These are phyloP conservation scores for Bombus superbus DNA, from an alignment of 1,140 invertebrate genomes.

Conservation along the genomic window DNA sequence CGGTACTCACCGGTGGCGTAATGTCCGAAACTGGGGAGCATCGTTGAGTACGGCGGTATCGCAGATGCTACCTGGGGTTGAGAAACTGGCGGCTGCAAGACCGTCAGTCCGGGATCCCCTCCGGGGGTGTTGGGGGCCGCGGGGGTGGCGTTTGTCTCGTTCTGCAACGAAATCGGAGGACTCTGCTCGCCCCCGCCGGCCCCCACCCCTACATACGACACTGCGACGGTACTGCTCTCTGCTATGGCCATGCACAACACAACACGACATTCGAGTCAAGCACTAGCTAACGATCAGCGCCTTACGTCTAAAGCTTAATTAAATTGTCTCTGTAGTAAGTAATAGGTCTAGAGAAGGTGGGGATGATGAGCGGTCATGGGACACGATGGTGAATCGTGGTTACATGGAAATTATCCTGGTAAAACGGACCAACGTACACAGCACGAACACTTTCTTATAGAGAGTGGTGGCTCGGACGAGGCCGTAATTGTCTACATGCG, in stretches of 20 bases:
- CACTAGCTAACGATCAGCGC: constrained; percentile 77
- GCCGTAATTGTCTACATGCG: constrained; percentile 6
- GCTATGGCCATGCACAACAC: constrained; percentile 83
- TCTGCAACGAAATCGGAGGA: constrained; percentile 85
- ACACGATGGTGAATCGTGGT: constrained; percentile 15
- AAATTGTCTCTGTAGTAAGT: constrained; percentile 36
- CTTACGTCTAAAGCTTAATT: constrained; percentile 76
- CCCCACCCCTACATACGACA: constrained; percentile 83
- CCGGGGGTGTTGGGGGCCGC: constrained; percentile 82
- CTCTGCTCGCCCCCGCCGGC: constrained; percentile 83
- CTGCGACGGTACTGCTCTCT: constrained; percentile 84
- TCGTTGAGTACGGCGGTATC: constrained; percentile 84
- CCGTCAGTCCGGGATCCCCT: constrained; percentile 83
- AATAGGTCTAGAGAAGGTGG: no score
- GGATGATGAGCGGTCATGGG: constrained; percentile 35
- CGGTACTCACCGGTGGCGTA: constrained; percentile 87
- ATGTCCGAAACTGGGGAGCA: constrained; percentile 89
- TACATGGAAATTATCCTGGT: constrained; percentile 18
- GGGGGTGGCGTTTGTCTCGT: constrained; percentile 82
- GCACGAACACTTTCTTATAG: not conserved
- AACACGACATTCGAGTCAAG: constrained; percentile 81
- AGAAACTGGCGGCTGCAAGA: constrained; percentile 83
- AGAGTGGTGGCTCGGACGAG: not conserved
- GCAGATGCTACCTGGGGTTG: constrained; percentile 80
- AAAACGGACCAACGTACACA: not conserved